phyloP scores from a whole-genome alignment of 2,797 vertebrate species.

The Lerista edwardsae region DNA sequence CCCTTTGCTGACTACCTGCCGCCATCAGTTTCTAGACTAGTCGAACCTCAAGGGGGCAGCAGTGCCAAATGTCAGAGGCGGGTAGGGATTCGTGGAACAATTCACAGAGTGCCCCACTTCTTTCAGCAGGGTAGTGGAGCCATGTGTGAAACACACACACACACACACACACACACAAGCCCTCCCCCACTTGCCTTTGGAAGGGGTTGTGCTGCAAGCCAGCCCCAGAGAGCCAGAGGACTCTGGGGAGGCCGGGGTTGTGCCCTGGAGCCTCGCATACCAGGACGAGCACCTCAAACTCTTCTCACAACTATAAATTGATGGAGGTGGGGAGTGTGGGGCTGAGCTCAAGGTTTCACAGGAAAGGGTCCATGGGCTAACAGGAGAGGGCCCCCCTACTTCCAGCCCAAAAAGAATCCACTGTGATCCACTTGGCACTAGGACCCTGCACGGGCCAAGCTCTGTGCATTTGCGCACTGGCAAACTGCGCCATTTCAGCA shows the following conservation, averaged over 20 bases:
- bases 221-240: background rate
- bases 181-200: background rate
- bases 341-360: background rate
- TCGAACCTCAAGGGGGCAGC: background rate
- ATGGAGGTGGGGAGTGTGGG: background rate
- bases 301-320: background rate
- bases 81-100: background rate
- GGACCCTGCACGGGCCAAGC: conserved; percentile 63
- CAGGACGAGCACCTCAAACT: background rate
- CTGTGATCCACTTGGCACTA: conserved; percentile 61
- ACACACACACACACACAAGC: too few species aligned
- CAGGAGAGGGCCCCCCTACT: too few species aligned
- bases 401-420: too few species aligned
- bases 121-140: background rate
- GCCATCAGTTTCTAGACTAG: background rate
- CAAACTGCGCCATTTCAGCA: conserved; percentile 72
- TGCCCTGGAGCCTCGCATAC: too few species aligned
- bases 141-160: too few species aligned
- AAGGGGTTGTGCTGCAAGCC: too few species aligned
- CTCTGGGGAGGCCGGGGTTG: too few species aligned
- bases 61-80: background rate
- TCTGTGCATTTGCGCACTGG: conserved; percentile 67
- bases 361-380: too few species aligned
- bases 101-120: background rate
- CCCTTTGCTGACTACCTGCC: background rate